phyloP scores from a whole-genome alignment of 2,888 invertebrate species.

The Clusia tigrina region DNA sequence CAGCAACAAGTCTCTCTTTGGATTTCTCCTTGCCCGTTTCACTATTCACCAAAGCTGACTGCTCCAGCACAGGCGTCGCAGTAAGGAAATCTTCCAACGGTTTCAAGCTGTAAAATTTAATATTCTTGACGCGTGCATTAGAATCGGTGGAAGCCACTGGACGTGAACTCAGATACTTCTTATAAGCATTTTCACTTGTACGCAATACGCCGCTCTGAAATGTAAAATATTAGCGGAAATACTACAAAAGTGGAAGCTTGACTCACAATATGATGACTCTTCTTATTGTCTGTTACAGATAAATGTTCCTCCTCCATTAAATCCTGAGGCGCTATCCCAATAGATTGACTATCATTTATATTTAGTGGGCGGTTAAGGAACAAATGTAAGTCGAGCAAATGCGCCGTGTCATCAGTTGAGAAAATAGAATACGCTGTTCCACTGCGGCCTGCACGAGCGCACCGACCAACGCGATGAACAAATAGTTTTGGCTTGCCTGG shows the following conservation, averaged over 20 bases:
- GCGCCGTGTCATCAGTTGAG: constrained; percentile 89
- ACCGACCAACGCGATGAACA: constrained; percentile 97
- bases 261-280: constrained; percentile 77
- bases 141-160: constrained; percentile 90
- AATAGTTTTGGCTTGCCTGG: constrained; percentile 97
- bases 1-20: constrained; percentile 43
- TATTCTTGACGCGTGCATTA: constrained; percentile 82
- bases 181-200: constrained; percentile 88
- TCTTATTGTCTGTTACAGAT: constrained; percentile 77
- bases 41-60: constrained; percentile 56
- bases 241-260: no score
- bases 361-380: constrained; percentile 84
- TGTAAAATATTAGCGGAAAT: constrained; percentile 21
- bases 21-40: constrained; percentile 69
- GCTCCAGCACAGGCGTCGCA: constrained; percentile 58
- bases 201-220: constrained; percentile 71
- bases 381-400: constrained; percentile 91
- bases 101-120: constrained; percentile 72
- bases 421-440: constrained; percentile 94
- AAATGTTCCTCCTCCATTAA: constrained; percentile 85
- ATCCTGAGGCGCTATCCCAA: constrained; percentile 81
- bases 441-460: constrained; percentile 91
- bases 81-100: constrained; percentile 57
- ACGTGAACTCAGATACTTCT: constrained; percentile 87
- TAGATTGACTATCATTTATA: constrained; percentile 52